Evolutionary conservation across 1,140 invertebrate genomes (phyloP), one percentile per base, ranked within the genome.

Genomic region (Heliconius eleuchia): DNA sequence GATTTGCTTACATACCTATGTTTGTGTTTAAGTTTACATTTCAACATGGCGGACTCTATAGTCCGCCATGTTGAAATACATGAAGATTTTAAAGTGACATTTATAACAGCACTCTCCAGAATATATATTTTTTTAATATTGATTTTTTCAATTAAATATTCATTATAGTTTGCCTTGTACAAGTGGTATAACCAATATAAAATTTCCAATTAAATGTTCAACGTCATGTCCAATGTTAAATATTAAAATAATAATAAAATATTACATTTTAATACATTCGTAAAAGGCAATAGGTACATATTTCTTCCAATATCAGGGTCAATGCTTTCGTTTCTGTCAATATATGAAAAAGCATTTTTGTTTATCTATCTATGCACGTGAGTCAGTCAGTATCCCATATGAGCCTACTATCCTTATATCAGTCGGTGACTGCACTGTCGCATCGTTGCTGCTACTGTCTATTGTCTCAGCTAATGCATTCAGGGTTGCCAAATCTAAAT

Each of bases 401-500:
- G 27, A 66, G 60, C 60, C 11, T 66, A 66, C 27, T 66, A 66
- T 66, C 60, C 60, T 66, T 66, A 70, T 78, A 74, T 78, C 57
- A 70, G 77, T 73, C 30, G 27, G n/a, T 37, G 37, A 66, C 72
- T 55, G 71, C 46, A 37, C 73, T 78, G 57, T 57, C 60, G 73
- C 73, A 42, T 66, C 60, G 77, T 73, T 71, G 85, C 70, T 77
- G 78, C 76, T 82, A 74, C 82, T 78, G 84, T 80, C 82, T 85
- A 85, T 83, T 83, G 82, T 85, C 81, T 85, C 78, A 77, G 79
- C 79, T 81, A 80, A 80, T 82, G 77, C 82, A 80, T 66, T 83
- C 66, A 89, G 83, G 86, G 86, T 80, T 84, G 82, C 70, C 77
- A 80, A 42, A 73, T 66, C 27, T 66, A 27, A 34, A 27, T 66